These are phyloP conservation scores for Sebastes itinus DNA, from an alignment of 2,797 vertebrate genomes.

Conservation along the genomic window DNA sequence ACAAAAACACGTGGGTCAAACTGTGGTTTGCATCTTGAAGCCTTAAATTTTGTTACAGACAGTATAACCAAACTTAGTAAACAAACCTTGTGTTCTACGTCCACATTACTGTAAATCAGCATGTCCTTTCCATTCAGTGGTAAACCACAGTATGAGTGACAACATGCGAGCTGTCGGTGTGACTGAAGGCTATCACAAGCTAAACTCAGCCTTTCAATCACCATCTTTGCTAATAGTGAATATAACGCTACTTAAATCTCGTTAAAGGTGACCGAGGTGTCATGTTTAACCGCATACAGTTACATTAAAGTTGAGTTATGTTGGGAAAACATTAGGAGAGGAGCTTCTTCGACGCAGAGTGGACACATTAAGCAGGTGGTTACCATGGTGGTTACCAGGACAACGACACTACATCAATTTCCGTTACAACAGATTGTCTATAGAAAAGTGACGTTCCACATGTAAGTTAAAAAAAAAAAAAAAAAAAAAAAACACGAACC, in stretches of 20 bases:
- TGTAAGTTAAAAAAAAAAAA: no score
- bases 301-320: not conserved
- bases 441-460: fast-evolving
- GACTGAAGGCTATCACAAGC: conserved; percentile 53
- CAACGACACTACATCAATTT: conserved; percentile 14
- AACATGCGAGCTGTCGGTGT: conserved; percentile 76
- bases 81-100: conserved; percentile 64
- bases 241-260: not conserved
- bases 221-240: conserved; percentile 14
- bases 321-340: not conserved
- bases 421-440: conserved; percentile 32
- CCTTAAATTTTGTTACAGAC: not conserved
- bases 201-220: conserved; percentile 67
- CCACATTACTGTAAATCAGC: conserved; percentile 57
- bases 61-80: not conserved
- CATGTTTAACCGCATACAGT: no score
- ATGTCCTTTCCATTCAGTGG: conserved; percentile 69
- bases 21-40: not conserved
- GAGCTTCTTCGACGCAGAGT: not conserved
- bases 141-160: conserved; percentile 59
- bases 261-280: not conserved
- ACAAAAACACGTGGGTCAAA: fast-evolving
- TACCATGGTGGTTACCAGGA: conserved; percentile 40
- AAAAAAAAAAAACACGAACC: not conserved
- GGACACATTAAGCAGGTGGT: conserved; percentile 7